Evolutionary conservation across 2,888 invertebrate species (phyloP), one percentile per base, ranked within the genome.

Genomic region (Papilio demoleus): DNA sequence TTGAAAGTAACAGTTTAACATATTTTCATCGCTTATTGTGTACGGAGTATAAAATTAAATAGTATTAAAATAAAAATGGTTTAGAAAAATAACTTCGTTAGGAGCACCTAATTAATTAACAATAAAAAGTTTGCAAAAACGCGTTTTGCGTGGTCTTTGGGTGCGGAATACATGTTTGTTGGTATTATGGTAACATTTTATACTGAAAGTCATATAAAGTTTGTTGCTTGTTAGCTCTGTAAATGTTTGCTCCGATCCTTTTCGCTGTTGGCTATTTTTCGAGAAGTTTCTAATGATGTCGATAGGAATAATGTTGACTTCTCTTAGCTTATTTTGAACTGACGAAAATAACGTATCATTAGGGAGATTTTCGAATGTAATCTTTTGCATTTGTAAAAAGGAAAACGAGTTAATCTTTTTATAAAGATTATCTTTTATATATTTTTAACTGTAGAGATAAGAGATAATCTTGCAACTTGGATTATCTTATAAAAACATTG

Each of bases 201-300:
- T 8, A 64, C 36, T 56, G 42, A 58, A 62, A 59, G 60, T 50
- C 47, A 27, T 53, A 9, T 47, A 50, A 68, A 59, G 63, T 68
- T 59, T 19, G 68, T 58, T 42, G 63, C 59, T 68, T 64, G 63
- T 63, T 64, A 59, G 58, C 19, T 38, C 36, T 24, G 59, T 63
- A 64, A 68, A 68, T 63, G 38, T 68, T 63, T 59, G 47, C 27
- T 58, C 27, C 45, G 59, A 68, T 68, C 68, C 68, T 59, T 68
- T 64, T 68, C 24, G 47, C 59, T 59, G 58, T 6, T 38, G 68
- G 68, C 58, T 68, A 58, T 64, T 68, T 64, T 38, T 68, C 58
- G 67, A 42, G 62, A 67, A 67, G 56, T 58, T 63, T 58, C 45
- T 62, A 68, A 68, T 68, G 58, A 68, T 62, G 40, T 14, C 45